These are phyloP conservation scores for Atta texana DNA, from an alignment of 1,140 invertebrate species.

Conservation along the genomic window DNA sequence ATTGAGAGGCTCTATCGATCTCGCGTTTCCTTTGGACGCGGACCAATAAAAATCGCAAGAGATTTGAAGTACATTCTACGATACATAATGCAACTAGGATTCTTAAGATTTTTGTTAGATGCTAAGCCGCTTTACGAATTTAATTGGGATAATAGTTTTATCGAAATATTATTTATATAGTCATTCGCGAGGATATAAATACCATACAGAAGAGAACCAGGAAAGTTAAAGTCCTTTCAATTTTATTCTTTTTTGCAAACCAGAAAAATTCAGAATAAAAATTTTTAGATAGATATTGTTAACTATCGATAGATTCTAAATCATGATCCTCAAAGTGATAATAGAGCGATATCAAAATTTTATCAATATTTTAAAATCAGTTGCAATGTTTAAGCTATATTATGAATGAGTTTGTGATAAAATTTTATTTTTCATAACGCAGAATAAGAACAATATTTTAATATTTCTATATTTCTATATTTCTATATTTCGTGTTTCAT, in stretches of 20 bases:
- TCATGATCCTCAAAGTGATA: background rate
- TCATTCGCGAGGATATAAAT: background rate
- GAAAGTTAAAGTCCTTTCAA: background rate
- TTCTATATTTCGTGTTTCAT: background rate
- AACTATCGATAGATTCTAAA: background rate
- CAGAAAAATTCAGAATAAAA: background rate
- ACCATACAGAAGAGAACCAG: background rate
- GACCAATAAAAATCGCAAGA: slow-evolving; percentile 63
- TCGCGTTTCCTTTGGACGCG: slow-evolving; percentile 70
- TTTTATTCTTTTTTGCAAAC: background rate
- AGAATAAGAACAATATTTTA: slow-evolving; percentile 20
- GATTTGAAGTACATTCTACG: slow-evolving; percentile 30
- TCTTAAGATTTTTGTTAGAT: slow-evolving; percentile 57
- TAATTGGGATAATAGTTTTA: slow-evolving; percentile 6
- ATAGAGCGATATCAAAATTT: background rate
- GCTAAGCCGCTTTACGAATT: background rate
- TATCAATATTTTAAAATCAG: background rate
- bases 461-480: background rate
- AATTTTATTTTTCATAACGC: slow-evolving; percentile 5
- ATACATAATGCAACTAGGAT: slow-evolving; percentile 43
- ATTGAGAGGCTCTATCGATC: slow-evolving; percentile 81
- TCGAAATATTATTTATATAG: background rate
- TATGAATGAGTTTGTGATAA: background rate
- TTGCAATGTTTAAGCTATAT: background rate
- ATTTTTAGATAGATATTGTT: background rate